Conservation (phyloP, 2,888 invertebrate species). For the Leptopilina syphax region DNA sequence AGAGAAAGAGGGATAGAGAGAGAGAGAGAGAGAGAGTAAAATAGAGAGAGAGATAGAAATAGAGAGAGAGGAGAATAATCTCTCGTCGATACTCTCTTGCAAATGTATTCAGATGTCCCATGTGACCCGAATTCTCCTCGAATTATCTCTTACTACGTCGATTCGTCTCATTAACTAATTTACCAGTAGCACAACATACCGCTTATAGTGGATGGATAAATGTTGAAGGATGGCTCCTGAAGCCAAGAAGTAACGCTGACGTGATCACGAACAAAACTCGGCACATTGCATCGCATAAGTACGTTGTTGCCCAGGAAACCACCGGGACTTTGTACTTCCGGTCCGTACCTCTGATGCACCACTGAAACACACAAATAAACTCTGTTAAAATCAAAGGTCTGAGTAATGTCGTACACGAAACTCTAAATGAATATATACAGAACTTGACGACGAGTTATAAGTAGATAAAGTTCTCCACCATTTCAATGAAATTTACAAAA, state of each 20-base stretch:
- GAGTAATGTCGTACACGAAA: background rate
- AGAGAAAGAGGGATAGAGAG: background rate
- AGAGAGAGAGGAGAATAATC: background rate
- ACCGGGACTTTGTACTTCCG: slow-evolving; percentile 80
- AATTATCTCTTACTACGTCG: slow-evolving; percentile 45
- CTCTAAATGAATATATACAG: background rate
- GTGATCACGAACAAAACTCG: slow-evolving; percentile 79
- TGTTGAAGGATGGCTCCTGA: slow-evolving; percentile 80
- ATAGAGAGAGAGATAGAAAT: background rate
- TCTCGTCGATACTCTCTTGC: background rate
- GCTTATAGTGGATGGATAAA: slow-evolving; percentile 79
- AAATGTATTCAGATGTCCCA: slow-evolving; percentile 10
- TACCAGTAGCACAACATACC: slow-evolving; percentile 72
- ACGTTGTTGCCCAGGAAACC: slow-evolving; percentile 80
- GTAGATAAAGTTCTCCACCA: background rate
- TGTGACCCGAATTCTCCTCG: slow-evolving; percentile 36
- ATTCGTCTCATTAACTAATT: slow-evolving; percentile 58
- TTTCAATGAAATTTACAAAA: too few relatives aligned
- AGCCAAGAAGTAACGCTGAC: slow-evolving; percentile 80
- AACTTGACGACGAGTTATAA: background rate
- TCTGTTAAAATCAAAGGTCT: slow-evolving; percentile 46
- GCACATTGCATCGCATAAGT: slow-evolving; percentile 79
- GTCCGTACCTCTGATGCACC: slow-evolving; percentile 79
- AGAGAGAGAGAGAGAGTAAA: too few relatives aligned
- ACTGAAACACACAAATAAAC: slow-evolving; percentile 73